Evolutionary conservation across 2,888 invertebrate genomes (phyloP), one percentile per base, ranked within the genome.

Genomic region (Euspilapteryx auroguttella): DNA sequence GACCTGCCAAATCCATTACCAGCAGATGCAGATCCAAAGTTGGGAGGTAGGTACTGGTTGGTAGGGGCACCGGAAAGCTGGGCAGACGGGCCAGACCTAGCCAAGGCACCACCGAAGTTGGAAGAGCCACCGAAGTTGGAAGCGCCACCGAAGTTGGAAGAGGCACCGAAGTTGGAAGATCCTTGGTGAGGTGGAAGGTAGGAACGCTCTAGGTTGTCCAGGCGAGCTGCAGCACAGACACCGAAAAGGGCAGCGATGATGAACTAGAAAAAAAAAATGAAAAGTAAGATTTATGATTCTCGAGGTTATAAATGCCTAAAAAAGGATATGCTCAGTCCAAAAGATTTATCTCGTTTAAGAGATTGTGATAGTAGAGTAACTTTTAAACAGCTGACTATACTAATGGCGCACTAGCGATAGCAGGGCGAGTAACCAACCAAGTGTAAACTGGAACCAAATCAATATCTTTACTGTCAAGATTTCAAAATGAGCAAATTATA

Each of bases 1-100:
- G 32, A 22, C 5, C 26, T 23, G 12, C 25, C 28, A 12, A 32
- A 32, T 11, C 8, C 25, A 4, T 14, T 25, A 8, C 17, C 17
- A 12, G 49, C 49, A 28, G 58, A 40, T 6, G 17, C 5, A 5
- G 17, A 8, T 36, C 55, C 62, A 3, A 56, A 59, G 34, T 59
- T 34, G 35, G 73, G 73, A 13, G 73, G 68, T 14, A 75, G 42
- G 41, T 75, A 75, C 33, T 69, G 66, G 47, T 65, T 71, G 25
- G 56, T 57, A 12, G 59, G 54, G 14, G 61, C 61, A 10, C 49
- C 53, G n/a, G n/a, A n/a, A n/a, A n/a, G n/a, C n/a, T n/a, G n/a
- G n/a, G n/a, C n/a, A n/a, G n/a, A n/a, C 12, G 42, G 40, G 34
- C 55, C 51, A 6, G 45, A 36, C 2, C 11, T 5, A 23, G 32